phyloP scores from a whole-genome alignment of 2,113 vertebrate species.

The Motacilla tschutschensis region DNA sequence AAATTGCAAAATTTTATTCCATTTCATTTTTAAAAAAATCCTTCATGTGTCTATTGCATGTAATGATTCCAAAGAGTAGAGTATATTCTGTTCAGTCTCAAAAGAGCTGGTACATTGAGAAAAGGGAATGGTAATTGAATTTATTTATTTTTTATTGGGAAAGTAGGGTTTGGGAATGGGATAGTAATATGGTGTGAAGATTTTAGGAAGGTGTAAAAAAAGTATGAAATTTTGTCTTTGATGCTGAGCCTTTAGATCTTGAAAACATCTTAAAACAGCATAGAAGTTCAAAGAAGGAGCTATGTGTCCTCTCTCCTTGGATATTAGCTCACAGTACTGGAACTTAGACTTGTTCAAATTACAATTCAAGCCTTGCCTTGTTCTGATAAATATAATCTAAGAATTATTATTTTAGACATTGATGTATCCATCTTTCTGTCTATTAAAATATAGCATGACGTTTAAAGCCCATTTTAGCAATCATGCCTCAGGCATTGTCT shows the following conservation, averaged over 20 bases:
- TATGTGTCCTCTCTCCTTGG: slow-evolving; percentile 19
- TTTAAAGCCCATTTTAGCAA: slow-evolving; percentile 63
- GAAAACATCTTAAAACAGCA: slow-evolving; percentile 48
- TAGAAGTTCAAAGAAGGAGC: slow-evolving; percentile 38
- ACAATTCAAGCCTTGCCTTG: slow-evolving; percentile 33
- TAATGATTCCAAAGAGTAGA: slow-evolving; percentile 17
- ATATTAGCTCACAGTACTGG: slow-evolving; percentile 3
- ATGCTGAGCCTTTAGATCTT: slow-evolving; percentile 52
- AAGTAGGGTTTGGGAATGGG: slow-evolving; percentile 20
- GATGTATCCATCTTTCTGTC: slow-evolving; percentile 60
- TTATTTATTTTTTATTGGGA: slow-evolving; percentile 40
- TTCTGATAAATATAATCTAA: slow-evolving; percentile 58
- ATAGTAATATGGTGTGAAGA: slow-evolving; percentile 21
- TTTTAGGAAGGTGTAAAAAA: slow-evolving; percentile 27
- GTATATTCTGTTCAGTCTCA: slow-evolving; percentile 6
- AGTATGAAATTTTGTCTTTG: slow-evolving; percentile 44
- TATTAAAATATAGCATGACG: slow-evolving; percentile 58
- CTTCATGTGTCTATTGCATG: not conserved
- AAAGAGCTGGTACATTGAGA: not conserved
- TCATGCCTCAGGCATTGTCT: slow-evolving; percentile 52
- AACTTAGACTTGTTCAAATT: slow-evolving; percentile 11
- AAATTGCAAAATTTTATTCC: not conserved
- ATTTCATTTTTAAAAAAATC: not conserved
- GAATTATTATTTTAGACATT: slow-evolving; percentile 57
- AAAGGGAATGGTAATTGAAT: slow-evolving; percentile 41